Evolutionary conservation across 2,888 invertebrate genomes (phyloP), one percentile per base, ranked within the genome.

Genomic region (Ormyrus thymus): DNA sequence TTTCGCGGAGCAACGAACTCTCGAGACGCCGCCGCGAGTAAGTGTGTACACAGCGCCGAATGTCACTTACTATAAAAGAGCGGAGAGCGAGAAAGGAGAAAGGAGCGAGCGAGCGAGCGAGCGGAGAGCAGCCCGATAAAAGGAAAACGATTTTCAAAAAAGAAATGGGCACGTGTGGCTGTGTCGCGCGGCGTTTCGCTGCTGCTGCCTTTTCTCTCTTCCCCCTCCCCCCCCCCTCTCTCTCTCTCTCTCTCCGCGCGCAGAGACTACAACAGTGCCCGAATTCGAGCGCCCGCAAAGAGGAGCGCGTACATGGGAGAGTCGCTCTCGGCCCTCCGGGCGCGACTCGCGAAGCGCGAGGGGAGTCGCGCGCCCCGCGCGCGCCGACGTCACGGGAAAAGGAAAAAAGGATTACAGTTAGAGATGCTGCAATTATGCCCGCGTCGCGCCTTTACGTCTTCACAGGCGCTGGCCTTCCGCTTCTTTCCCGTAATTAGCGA

Each of bases 1-100:
- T 85, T 86, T 85, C 81, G 83, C 84, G 76, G 86, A 85, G 84
- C 88, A 87, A 87, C 84, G 87, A 88, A 87, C 87, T 86, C 86
- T 82, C 68, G 81, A 77, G 79, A 70, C 76, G 58, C 58, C 71
- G 29, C 29, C 29, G 29, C 4, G 53, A 64, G 59, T 71, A 69
- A 75, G 48, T 53, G 71, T 72, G 50, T 29, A 29, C 29, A 29
- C 75, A 81, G 81, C 76, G 82, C 81, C 83, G 68, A 78, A 81
- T 78, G 75, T 75, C 77, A 77, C 66, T 77, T 66, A 78, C 71
- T 72, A 61, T 66, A 78, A 66, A 73, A 62, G 64, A 55, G 73
- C 6, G 46, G 11, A 48, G 29, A 53, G 8, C 29, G 66, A 61
- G 75, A 76, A 79, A 76, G 64, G 80, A 78, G 78, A 81, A 78